These are phyloP conservation scores for Sitobion miscanthi DNA, from an alignment of 1,140 invertebrate species.

Conservation along the genomic window DNA sequence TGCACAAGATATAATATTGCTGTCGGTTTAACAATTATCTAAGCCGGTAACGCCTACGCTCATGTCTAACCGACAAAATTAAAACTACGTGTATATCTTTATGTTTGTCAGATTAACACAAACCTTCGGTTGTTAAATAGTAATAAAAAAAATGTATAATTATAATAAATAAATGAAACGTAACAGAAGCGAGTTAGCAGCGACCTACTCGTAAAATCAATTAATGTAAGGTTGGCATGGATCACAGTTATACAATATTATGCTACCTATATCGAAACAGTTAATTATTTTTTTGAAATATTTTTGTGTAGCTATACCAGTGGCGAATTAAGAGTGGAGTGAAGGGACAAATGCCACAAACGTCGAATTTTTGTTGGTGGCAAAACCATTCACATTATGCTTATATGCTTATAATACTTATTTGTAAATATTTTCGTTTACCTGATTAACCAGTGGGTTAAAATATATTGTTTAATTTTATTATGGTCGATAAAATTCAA, in stretches of 20 bases:
- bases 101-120: conserved; percentile 9
- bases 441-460: not conserved
- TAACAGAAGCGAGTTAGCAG: not conserved
- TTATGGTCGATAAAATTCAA: not conserved
- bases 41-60: conserved; percentile 38
- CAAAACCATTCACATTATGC: too few species aligned
- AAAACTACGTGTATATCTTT: not conserved
- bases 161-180: conserved; percentile 3
- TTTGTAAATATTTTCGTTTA: not conserved
- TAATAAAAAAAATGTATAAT: not conserved
- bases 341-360: too few species aligned
- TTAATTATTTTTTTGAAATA: not conserved
- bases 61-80: not conserved
- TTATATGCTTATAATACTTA: too few species aligned
- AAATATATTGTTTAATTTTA: not conserved
- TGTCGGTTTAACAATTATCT: not conserved
- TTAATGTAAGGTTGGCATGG: not conserved
- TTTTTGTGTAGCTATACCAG: not conserved
- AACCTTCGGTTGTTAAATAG: not conserved
- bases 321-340: too few species aligned
- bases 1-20: not conserved
- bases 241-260: not conserved
- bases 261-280: not conserved
- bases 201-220: not conserved
- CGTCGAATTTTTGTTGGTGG: too few species aligned